Evolutionary conservation across 2,113 vertebrate species (phyloP).

Genomic region (Blennius ocellaris): DNA sequence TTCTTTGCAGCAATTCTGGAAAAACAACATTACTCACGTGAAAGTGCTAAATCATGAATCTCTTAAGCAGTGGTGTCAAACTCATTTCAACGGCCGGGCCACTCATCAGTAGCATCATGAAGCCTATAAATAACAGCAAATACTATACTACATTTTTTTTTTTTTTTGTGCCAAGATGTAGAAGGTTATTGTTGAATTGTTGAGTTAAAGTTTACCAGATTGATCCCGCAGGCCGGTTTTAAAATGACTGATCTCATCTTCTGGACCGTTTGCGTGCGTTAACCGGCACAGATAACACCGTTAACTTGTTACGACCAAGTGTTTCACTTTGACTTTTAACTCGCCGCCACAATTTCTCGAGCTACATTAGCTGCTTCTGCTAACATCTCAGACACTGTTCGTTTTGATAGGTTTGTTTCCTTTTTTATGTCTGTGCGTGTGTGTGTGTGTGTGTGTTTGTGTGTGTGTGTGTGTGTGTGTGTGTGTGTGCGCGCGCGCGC

Average conservation of each 20-base stretch:
- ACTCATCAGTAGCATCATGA: no score
- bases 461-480: slow-evolving; percentile 10
- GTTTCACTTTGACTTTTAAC: slow-evolving; percentile 18
- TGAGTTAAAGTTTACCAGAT: no score
- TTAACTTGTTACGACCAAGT: slow-evolving; percentile 2
- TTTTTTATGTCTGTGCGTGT: no score
- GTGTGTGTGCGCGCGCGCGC: slow-evolving; percentile 6
- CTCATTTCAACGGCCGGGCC: no score
- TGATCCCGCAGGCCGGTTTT: no score
- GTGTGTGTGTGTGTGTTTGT: slow-evolving; percentile 22
- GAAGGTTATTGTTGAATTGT: no score
- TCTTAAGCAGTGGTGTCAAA: no score
- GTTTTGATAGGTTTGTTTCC: neutral
- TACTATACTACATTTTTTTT: no score
- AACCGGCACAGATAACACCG: neutral
- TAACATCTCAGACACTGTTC: neutral
- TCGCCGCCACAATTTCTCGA: neutral
- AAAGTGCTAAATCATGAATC: slow-evolving; percentile 21
- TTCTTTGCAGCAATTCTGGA: slow-evolving; percentile 8
- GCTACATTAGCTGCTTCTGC: slow-evolving; percentile 12
- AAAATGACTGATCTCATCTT: no score
- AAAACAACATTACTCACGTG: slow-evolving; percentile 43
- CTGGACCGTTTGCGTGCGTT: no score
- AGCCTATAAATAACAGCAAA: no score
- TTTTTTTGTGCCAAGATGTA: no score